Percentiles rank a stretch among this genome's conserved stretches.
Conservation (phyloP, 2,888 invertebrate species). For the Chrysolina americana region DNA sequence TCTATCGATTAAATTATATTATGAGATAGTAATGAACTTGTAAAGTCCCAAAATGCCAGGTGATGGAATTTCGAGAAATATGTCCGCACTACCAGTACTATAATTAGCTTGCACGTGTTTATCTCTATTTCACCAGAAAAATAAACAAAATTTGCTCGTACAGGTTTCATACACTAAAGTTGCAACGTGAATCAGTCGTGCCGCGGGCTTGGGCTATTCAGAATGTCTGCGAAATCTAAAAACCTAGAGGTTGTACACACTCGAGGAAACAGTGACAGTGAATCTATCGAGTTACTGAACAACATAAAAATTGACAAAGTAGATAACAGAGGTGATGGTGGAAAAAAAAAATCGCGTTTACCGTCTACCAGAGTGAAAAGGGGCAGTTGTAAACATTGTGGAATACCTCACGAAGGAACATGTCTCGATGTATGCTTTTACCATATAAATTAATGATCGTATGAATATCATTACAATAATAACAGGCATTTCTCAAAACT, state of each 20-base stretch:
- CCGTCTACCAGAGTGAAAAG: constrained; percentile 19
- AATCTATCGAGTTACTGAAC: constrained; percentile 48
- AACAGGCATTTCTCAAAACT: no score
- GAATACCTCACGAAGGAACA: constrained; percentile 35
- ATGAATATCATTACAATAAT: no score
- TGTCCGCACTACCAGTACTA: not conserved
- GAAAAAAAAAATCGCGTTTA: not conserved
- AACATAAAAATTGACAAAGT: not conserved
- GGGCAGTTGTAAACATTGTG: constrained; percentile 30
- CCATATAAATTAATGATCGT: no score
- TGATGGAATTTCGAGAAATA: not conserved
- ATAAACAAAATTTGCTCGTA: not conserved
- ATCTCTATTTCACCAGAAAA: not conserved
- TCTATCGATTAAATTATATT: no score
- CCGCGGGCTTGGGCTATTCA: not conserved
- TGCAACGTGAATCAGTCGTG: constrained; percentile 11
- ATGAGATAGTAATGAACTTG: no score
- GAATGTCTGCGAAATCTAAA: constrained; percentile 30
- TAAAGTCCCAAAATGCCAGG: no score
- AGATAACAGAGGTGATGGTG: not conserved
- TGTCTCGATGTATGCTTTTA: constrained; percentile 37
- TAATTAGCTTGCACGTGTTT: not conserved
- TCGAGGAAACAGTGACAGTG: constrained; percentile 51
- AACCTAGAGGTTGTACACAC: constrained; percentile 24
- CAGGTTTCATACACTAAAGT: not conserved